Percentiles rank a stretch among this genome's conserved stretches.
These are phyloP conservation scores for Rhopilema esculentum DNA, from an alignment of 30 jellyfish, hydroid and myxozoan species.

Conservation along the genomic window DNA sequence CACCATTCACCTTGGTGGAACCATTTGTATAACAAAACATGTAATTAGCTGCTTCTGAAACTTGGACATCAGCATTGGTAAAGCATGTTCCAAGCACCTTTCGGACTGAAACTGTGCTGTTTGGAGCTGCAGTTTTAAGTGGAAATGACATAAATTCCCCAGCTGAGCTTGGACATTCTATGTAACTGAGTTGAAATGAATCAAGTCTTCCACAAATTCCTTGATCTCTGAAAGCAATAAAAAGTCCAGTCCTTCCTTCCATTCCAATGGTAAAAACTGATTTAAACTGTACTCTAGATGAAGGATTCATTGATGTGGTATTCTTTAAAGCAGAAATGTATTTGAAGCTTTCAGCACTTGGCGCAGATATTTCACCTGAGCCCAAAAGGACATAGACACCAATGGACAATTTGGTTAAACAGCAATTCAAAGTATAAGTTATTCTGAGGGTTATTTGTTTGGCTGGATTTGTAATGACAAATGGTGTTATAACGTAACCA, in stretches of 20 bases:
- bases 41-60: constrained; percentile 13
- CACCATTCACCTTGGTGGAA: constrained; percentile 59
- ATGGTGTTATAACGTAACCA: background rate
- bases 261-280: background rate
- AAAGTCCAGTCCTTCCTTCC: constrained; percentile 26
- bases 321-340: constrained; percentile 11
- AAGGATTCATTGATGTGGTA: background rate
- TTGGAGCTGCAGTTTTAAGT: constrained; percentile 58
- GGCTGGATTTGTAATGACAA: constrained; percentile 17
- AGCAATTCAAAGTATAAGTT: background rate
- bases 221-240: constrained; percentile 40
- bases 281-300: background rate
- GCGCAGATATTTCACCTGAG: background rate
- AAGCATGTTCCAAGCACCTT: constrained; percentile 51
- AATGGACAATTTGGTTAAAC: background rate
- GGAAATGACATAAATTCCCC: constrained; percentile 54
- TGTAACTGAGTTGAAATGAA: constrained; percentile 14
- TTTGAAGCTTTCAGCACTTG: background rate
- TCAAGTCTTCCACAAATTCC: constrained; percentile 42
- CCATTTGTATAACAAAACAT: constrained; percentile 75
- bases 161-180: constrained; percentile 59
- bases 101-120: background rate
- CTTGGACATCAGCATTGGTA: constrained; percentile 14
- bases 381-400: background rate
- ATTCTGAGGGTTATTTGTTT: background rate